Evolutionary conservation across 2,888 invertebrate genomes (phyloP), one percentile per base, ranked within the genome.

Genomic region (Pseudanteris insignis): DNA sequence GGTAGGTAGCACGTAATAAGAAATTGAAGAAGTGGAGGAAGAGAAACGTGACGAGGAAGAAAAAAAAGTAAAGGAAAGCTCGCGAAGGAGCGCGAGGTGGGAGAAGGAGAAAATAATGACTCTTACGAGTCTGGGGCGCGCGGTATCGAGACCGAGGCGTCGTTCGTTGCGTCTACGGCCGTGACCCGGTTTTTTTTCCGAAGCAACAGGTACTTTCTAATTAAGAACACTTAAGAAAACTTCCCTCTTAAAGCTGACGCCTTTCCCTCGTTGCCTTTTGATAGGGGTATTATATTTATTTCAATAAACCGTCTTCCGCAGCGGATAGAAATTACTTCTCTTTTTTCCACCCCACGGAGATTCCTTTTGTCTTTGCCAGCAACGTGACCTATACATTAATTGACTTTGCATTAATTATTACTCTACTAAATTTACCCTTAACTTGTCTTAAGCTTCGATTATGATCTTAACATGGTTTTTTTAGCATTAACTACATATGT

Each of bases 191-290:
- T 79, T 80, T n/a, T n/a, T 80, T 80, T 80, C 78, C 75, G 77
- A 78, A 78, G 79, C 79, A 80, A 80, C 79, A 80, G 79, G 79
- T 80, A 72, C 74, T 76, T 77, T 79, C 79, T 80, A 80, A 80
- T 80, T 80, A 80, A 79, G 79, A 79, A 79, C 79, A 79, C 79
- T 80, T 80, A 80, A 79, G 79, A 80, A 79, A 80, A 79, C 79
- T 79, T 79, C 74, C 74, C 78, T 78, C 79, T 79, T 78, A 77
- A 79, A 80, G 79, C 77, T 73, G 75, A 77, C 77, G 78, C 78
- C 75, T 73, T 71, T 71, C 74, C 70, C 71, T 69, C 70, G 61
- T 55, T 57, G 58, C 63, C 60, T 64, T 63, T 72, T 76, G 79
- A 80, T 78, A 77, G 77, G 71, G 74, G 75, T 71, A 76, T 79